These are phyloP conservation scores for Drosophila pallidifrons DNA, from an alignment of 1,140 invertebrate genomes.

Conservation along the genomic window DNA sequence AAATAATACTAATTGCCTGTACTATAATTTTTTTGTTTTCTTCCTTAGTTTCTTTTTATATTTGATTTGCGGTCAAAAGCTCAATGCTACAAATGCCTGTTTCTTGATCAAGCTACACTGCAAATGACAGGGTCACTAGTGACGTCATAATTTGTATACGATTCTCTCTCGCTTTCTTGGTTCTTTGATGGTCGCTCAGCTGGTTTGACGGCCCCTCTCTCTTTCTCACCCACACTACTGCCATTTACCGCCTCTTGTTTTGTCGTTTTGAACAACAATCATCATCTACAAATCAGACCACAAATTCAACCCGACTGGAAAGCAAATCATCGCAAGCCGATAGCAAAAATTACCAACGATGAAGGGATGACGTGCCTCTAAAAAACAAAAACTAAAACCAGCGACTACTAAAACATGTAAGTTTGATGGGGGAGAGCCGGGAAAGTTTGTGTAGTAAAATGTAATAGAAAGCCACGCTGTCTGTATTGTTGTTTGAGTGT, in stretches of 20 bases:
- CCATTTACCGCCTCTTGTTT: conserved; percentile 31
- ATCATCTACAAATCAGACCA: conserved; percentile 37
- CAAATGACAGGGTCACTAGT: conserved; percentile 38
- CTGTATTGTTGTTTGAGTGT: conserved; percentile 15
- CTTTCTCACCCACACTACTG: conserved; percentile 25
- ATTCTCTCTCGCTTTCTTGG: conserved; percentile 14
- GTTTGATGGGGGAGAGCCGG: conserved; percentile 6
- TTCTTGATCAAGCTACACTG: conserved; percentile 39
- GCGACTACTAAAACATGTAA: conserved; percentile 17
- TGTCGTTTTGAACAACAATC: conserved; percentile 46
- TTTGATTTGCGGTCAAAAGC: conserved; percentile 12
- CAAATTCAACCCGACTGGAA: conserved; percentile 37
- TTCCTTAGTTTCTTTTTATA: not conserved
- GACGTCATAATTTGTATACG: conserved; percentile 33
- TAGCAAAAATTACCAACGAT: conserved; percentile 35
- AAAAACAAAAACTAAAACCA: conserved; percentile 1
- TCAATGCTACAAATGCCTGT: conserved; percentile 23
- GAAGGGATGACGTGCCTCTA: conserved; percentile 38
- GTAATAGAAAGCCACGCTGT: conserved; percentile 49
- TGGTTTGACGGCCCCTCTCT: conserved; percentile 43
- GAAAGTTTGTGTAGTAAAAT: conserved; percentile 22
- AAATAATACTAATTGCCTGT: too few relatives aligned
- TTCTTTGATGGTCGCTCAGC: conserved; percentile 44
- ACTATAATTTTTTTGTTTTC: too few relatives aligned
- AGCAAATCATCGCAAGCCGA: conserved; percentile 40